Percentiles rank a stretch among this genome's conserved stretches.
Evolutionary conservation across 1,140 invertebrate species (phyloP).

Genomic region (Magallana ariakensis): DNA sequence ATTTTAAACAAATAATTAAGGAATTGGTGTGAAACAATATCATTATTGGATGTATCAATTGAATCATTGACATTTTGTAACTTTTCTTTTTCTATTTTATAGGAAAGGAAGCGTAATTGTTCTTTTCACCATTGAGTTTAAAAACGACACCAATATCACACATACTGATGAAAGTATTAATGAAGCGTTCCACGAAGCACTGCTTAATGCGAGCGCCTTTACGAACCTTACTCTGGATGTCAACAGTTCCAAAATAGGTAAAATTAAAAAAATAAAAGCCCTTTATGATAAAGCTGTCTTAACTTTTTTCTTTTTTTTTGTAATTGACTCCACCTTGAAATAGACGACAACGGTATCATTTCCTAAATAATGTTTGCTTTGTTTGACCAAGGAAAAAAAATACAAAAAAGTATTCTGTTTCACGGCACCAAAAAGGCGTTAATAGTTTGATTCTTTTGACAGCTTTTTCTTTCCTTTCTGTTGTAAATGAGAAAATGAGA

Average conservation of each 20-base stretch:
- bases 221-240: background rate
- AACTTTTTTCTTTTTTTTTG: background rate
- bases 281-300: too few relatives aligned
- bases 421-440: background rate
- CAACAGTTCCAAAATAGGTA: slow-evolving; percentile 18
- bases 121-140: background rate
- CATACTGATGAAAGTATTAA: background rate
- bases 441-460: background rate
- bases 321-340: background rate
- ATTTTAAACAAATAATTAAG: too few relatives aligned
- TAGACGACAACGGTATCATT: too few relatives aligned
- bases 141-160: background rate
- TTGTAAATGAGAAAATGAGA: too few relatives aligned
- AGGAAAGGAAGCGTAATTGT: slow-evolving; percentile 10
- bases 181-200: background rate
- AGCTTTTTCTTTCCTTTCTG: background rate
- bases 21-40: too few relatives aligned
- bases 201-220: slow-evolving; percentile 1
- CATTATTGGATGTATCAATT: too few relatives aligned
- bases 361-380: too few relatives aligned
- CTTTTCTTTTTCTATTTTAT: background rate
- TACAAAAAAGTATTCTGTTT: background rate
- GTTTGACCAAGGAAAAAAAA: background rate
- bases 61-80: too few relatives aligned
- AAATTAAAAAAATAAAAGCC: background rate